These are phyloP conservation scores for Diacarnus erythraeanus DNA, from an alignment of 37 sponge, comb jelly and placozoan genomes.

Conservation along the genomic window DNA sequence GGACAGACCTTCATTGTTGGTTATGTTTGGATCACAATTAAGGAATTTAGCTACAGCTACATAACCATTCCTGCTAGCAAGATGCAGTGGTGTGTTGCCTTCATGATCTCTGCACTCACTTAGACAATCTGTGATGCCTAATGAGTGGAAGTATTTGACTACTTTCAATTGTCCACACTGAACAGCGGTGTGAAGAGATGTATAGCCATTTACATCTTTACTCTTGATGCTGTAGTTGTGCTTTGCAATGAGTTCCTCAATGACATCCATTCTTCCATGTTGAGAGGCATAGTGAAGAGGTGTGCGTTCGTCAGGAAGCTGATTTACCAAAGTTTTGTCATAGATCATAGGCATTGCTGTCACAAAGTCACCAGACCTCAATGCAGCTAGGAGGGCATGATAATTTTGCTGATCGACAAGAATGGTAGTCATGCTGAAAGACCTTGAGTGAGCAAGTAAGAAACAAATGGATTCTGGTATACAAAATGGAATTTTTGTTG, in stretches of 20 bases:
- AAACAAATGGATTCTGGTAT: too few species aligned
- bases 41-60: background rate
- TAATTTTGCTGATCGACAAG: too few species aligned
- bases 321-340: background rate
- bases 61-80: background rate
- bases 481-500: too few species aligned
- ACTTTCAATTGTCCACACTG: background rate
- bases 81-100: background rate
- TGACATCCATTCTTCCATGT: background rate
- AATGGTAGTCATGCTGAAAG: background rate
- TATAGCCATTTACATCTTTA: background rate
- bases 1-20: background rate
- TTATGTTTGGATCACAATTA: background rate
- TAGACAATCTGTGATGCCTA: background rate
- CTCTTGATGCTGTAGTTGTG: background rate
- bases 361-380: background rate
- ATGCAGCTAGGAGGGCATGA: background rate
- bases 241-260: background rate
- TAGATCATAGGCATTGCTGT: background rate
- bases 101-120: background rate
- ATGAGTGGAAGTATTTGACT: background rate
- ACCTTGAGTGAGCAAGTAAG: too few species aligned
- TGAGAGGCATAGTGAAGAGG: background rate
- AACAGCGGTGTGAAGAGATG: background rate
- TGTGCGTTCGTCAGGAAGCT: background rate